These are phyloP conservation scores for Alexandromys fortis DNA, from an alignment of 2,113 vertebrate species.

Conservation along the genomic window DNA sequence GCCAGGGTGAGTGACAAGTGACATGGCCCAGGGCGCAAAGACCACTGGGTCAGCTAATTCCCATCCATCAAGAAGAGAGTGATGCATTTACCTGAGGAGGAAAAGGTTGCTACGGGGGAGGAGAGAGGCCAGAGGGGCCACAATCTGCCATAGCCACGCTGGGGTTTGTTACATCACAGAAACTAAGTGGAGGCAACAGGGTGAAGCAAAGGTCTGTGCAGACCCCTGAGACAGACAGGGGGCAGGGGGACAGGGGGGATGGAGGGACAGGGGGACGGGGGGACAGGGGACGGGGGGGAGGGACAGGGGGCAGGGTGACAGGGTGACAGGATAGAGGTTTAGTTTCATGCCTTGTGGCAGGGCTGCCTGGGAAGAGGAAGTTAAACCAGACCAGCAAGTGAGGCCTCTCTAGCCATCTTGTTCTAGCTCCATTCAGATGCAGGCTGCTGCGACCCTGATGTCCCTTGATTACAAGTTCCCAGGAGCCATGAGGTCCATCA, in stretches of 20 bases:
- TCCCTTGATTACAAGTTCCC: background rate
- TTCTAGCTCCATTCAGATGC: background rate
- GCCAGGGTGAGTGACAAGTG: background rate
- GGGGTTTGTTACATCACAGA: background rate
- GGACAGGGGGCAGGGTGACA: background rate
- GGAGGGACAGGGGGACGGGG: background rate
- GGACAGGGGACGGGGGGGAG: background rate
- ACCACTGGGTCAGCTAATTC: background rate
- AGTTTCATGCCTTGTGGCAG: background rate
- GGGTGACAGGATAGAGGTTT: background rate
- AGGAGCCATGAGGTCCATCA: background rate
- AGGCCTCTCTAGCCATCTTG: background rate
- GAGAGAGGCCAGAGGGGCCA: background rate
- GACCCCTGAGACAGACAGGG: too few relatives aligned
- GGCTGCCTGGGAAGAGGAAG: background rate
- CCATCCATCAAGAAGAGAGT: background rate
- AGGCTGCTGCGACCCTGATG: background rate
- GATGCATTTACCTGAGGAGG: background rate
- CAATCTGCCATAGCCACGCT: background rate
- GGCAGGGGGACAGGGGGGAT: background rate
- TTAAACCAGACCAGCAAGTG: background rate
- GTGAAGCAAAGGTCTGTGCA: background rate
- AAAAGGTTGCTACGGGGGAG: background rate
- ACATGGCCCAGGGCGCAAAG: background rate
- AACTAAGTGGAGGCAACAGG: background rate